Conservation (phyloP, 2,888 invertebrate species). For the Operophtera brumata region DNA sequence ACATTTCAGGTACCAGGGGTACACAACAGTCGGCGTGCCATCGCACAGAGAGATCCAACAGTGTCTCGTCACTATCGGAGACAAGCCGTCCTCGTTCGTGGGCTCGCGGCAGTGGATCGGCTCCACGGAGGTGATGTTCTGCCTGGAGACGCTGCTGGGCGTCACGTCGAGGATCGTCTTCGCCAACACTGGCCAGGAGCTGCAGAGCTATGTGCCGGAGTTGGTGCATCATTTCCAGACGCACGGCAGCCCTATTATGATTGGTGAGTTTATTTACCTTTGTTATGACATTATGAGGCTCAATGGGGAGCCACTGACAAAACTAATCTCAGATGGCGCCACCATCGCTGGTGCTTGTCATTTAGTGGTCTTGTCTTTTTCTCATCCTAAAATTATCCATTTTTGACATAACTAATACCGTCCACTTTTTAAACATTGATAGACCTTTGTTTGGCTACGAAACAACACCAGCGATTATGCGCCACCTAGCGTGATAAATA, state of each 20-base stretch:
- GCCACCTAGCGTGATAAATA: too few relatives aligned
- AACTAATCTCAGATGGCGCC: too few relatives aligned
- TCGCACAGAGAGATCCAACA: slow-evolving; percentile 94
- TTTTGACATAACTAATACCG: too few relatives aligned
- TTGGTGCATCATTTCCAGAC: slow-evolving; percentile 94
- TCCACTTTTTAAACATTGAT: too few relatives aligned
- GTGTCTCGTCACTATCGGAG: slow-evolving; percentile 95
- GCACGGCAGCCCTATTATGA: slow-evolving; percentile 98
- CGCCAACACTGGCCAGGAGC: slow-evolving; percentile 91
- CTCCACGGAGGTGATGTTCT: slow-evolving; percentile 97
- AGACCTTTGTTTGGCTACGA: too few relatives aligned
- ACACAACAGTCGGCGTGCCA: slow-evolving; percentile 88
- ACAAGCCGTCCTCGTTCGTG: slow-evolving; percentile 92
- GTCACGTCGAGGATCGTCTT: slow-evolving; percentile 90
- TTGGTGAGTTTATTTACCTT: slow-evolving; percentile 82
- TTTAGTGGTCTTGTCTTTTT: too few relatives aligned
- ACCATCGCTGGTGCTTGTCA: too few relatives aligned
- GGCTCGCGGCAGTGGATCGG: slow-evolving; percentile 99
- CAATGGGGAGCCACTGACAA: too few relatives aligned
- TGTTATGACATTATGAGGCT: too few relatives aligned
- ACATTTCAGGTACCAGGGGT: slow-evolving; percentile 86
- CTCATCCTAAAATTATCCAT: too few relatives aligned
- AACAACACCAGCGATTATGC: too few relatives aligned
- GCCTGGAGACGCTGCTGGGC: slow-evolving; percentile 89
- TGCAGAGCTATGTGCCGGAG: slow-evolving; percentile 89